A percentile compares a stretch with the other conserved stretches of the same genome.
Conservation (phyloP, 2,888 invertebrate species). For the Sipha maydis region DNA sequence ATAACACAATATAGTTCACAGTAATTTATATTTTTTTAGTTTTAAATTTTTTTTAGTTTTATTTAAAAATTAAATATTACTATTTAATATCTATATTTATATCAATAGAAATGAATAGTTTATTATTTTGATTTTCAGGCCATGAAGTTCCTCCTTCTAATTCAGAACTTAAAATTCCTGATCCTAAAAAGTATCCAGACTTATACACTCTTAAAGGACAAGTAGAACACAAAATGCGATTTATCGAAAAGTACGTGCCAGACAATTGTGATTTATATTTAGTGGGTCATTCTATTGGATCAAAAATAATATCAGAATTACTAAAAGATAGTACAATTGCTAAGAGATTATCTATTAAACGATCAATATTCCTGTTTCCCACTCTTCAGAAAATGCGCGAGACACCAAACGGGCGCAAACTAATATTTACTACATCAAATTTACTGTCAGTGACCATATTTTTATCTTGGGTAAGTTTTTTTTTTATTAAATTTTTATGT, state of each 20-base stretch:
- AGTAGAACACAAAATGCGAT: conserved; percentile 78
- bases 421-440: conserved; percentile 70
- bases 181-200: conserved; percentile 66
- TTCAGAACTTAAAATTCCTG: conserved; percentile 20
- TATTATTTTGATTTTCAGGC: conserved; percentile 57
- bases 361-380: conserved; percentile 79
- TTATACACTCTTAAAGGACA: conserved; percentile 83
- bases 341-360: conserved; percentile 72
- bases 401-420: conserved; percentile 77
- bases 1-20: too few relatives aligned
- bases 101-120: neutral
- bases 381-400: conserved; percentile 85
- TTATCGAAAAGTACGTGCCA: conserved; percentile 80
- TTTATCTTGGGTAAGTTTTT: conserved; percentile 64
- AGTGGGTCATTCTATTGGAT: conserved; percentile 91
- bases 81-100: neutral
- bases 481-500: neutral
- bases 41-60: too few relatives aligned
- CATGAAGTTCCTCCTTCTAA: conserved; percentile 63
- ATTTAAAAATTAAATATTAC: too few relatives aligned
- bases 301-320: conserved; percentile 82
- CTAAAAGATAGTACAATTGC: conserved; percentile 71
- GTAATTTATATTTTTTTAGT: too few relatives aligned
- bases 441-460: conserved; percentile 63
- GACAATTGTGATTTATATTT: conserved; percentile 79